Evolutionary conservation across 2,113 vertebrate species (phyloP).

Genomic region (Psettodes erumei): DNA sequence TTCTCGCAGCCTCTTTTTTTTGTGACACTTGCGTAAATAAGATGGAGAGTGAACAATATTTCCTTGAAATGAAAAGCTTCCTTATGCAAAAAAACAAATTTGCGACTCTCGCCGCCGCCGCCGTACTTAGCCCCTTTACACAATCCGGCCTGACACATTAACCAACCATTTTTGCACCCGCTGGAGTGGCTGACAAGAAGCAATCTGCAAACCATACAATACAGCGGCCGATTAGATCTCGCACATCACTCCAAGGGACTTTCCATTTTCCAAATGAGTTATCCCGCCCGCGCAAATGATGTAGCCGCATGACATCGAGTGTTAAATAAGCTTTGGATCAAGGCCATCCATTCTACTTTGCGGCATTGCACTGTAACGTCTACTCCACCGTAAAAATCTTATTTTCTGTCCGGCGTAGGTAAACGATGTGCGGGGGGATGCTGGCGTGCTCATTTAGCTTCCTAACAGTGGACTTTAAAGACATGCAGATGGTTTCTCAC

Average conservation of each 20-base stretch:
- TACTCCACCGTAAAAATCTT: conserved; percentile 78
- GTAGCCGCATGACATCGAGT: conserved; percentile 80
- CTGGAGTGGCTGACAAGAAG: conserved; percentile 61
- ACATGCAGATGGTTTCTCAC: conserved; percentile 73
- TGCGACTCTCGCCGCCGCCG: conserved; percentile 18
- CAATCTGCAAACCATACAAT: conserved; percentile 64
- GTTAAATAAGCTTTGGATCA: conserved; percentile 81
- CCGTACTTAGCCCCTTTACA: conserved; percentile 30
- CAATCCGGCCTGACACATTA: conserved; percentile 57
- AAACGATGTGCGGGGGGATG: conserved; percentile 72
- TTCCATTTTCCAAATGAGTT: conserved; percentile 85
- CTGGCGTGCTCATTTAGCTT: conserved; percentile 77
- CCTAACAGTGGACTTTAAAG: conserved; percentile 75
- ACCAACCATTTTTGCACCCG: conserved; percentile 49
- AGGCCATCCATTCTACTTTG: conserved; percentile 81
- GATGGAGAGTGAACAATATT: conserved; percentile 33
- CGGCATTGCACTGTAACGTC: conserved; percentile 66
- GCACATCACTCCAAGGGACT: conserved; percentile 73
- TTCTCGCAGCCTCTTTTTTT: conserved; percentile 14
- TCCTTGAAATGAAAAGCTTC: conserved; percentile 43
- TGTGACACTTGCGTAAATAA: conserved; percentile 11
- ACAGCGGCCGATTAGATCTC: conserved; percentile 70
- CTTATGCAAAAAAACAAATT: conserved; percentile 45
- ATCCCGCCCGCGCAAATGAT: conserved; percentile 77
- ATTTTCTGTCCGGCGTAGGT: conserved; percentile 77